Evolutionary conservation across 92 coral and sea anemone species (phyloP), one percentile per base, ranked within the genome.

Genomic region (Diadumene lineata): DNA sequence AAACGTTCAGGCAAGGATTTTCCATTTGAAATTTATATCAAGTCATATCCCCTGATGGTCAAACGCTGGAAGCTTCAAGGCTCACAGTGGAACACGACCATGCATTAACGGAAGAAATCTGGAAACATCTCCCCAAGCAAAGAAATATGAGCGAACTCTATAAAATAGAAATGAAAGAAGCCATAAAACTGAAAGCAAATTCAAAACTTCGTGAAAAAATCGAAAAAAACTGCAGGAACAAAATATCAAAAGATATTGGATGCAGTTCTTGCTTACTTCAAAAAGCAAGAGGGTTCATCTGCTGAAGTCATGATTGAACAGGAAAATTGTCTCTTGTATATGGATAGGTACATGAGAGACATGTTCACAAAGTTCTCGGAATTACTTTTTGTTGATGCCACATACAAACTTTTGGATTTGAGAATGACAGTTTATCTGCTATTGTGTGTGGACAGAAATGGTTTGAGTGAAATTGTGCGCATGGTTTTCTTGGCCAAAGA

Each of bases 401-500:
- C 58, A 31, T 83, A 83, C 50, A 87, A 87, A 63, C 56, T 86
- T 19, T 64, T 81, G 68, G 87, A 86, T 1, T 69, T 70, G 53
- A 75, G 87, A 51, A 50, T 84, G 84, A 87, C 89, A 26, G 79
- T 81, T 50, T 89, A 72, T 80, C 87, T 81, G 11, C 82, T 85
- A 31, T 60, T 66, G 4, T 78, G 85, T 30, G 65, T 84, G 68
- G 87, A 89, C 53, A 82, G 87, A 31, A 75, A 79, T 58, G 88
- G 83, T 18, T 60, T 82, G 69, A 87, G 89, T 60, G 89, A 84
- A 33, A 84, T 84, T 19, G 84, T 60, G 17, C 73, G 72, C 21
- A 83, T 88, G 86, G 83, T 88, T 80, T 23, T 84, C 29, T 77
- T 79, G 44, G 86, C 93, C 2, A 78, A 80, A 55, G 93, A 88